Base-by-base conservation (phyloP, 2,113 vertebrate species). In the Typhlomys cinereus region DNA sequence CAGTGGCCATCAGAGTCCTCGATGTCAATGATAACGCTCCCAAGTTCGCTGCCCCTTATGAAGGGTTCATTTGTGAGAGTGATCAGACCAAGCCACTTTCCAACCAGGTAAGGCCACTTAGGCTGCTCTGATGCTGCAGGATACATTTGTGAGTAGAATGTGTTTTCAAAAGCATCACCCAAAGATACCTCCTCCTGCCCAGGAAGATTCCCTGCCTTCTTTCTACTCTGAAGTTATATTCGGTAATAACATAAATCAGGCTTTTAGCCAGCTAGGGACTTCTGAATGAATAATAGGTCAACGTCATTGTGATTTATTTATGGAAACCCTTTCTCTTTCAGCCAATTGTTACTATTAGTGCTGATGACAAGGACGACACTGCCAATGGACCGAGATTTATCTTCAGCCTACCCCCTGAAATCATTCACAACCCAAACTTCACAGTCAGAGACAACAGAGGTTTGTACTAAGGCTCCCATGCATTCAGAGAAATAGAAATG, bases 371-470 rank as follows among this genome's bases (percentile, higher is more conserved):
- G 97, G 99, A 99, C 52, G 99, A 99, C 95, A 98, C 99, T 29
- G 98, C 98, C 94, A 99, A 99, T 87, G 98, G 99, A 91, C 99
- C 99, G 91, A 98, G 98, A 97, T 99, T 99, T 97, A 98, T 98
- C 78, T 99, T 99, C 98, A 99, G 98, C 94, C 98, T 99, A 1
- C 98, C 99, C 69, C 98, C 98, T 17, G 99, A 99, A 97, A 99
- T 99, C 87, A 98, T 98, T 88, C 98, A 99, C 96, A 99, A 99
- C 97, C 98, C 99, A 93, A 99, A 99, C 97, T 99, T 99, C 97
- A 99, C 99, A n/a, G 98, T 99, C 87, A 98, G 98, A 98, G 99
- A 99, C 97, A 99, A 99, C 98, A 98, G 98, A 99, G 99, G 99
- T 99, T 97, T 64, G 98, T 97, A 95, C 88, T 71, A 93, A 90